These are phyloP conservation scores for Phymorhynchus buccinoides DNA, from an alignment of 1,140 invertebrate genomes.

Conservation along the genomic window DNA sequence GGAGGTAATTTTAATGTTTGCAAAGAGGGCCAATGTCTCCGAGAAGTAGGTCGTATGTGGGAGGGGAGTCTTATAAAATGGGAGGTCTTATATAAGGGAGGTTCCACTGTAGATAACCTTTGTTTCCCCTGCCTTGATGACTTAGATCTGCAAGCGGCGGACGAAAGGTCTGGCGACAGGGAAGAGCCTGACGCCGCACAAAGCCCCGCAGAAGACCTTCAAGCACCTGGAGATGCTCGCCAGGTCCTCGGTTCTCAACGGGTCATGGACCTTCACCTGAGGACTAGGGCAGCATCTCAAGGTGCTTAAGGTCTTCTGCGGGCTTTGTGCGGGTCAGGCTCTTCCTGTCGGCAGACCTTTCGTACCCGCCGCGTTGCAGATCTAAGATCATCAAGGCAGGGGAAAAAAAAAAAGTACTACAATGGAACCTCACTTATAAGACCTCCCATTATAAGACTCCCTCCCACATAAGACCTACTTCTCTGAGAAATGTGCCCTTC, in stretches of 20 bases:
- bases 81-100: too few relatives aligned
- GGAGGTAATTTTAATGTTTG: too few relatives aligned
- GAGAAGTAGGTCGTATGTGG: too few relatives aligned
- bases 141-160: slow-evolving; percentile 84
- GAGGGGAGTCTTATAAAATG: too few relatives aligned
- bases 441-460: too few relatives aligned
- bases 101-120: too few relatives aligned
- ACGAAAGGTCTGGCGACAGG: slow-evolving; percentile 72
- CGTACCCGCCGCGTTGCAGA: slow-evolving; percentile 87
- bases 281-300: slow-evolving; percentile 88
- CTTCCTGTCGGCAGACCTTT: slow-evolving; percentile 51
- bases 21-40: too few relatives aligned
- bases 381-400: slow-evolving; percentile 63
- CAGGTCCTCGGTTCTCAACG: slow-evolving; percentile 88
- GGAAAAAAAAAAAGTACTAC: neutral
- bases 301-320: slow-evolving; percentile 90
- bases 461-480: too few relatives aligned
- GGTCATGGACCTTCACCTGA: slow-evolving; percentile 94
- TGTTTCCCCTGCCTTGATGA: too few relatives aligned
- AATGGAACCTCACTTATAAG: too few relatives aligned
- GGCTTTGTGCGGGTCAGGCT: slow-evolving; percentile 74
- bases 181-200: slow-evolving; percentile 72
- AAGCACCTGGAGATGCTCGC: slow-evolving; percentile 93
- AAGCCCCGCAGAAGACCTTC: slow-evolving; percentile 83
- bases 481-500: too few relatives aligned